Base-by-base conservation (phyloP, 1,140 invertebrate species). In the Brachystomella parvula region DNA sequence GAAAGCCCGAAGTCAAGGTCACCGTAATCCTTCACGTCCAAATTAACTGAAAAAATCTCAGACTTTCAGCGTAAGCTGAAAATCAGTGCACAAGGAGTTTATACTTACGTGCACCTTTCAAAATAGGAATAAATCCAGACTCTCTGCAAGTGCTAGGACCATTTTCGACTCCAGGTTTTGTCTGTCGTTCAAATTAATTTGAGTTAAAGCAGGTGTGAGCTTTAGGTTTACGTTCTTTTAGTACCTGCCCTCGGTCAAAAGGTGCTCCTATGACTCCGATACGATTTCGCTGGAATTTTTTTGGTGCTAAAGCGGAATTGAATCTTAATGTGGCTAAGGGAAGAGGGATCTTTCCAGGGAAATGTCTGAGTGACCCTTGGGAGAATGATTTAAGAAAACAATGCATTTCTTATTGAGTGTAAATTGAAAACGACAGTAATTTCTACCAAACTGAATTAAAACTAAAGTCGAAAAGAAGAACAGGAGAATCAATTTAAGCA, bases 21-120 rank as follows among this genome's bases (percentile, higher is more conserved):
- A 2, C 71, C 71, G 57, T 70, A 72, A 32, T 72, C 71, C 15
- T 70, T 53, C 2, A 72, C 68, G 32, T 72, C 66, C 53, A 67
- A 60, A 6, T 68, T 66, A 31, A 59, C 65, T 66, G 33, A 53
- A 49, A 47, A 2, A 31, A 12, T n/a, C 12, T 21, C 1, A 47
- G 30, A 35, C 24, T 53, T 0, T 33, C 9, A 3, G 30, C 3
- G 35, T 35, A 53, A 39, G 19, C 57, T 29, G 58, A 24, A 1
- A 24, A 65, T 21, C 44, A n/a, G 3, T 57, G 9, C 12, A 24
- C 44, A 30, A 24, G 28, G 28, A 47, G 28, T 67, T 9, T 17
- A 32, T 32, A 47, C 61, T 28, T 67, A 66, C 56, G 21, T 12
- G n/a, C 19, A 28, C 68, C 61, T 19, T 21, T 28, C 0, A 73